phyloP scores from a whole-genome alignment of 1,140 invertebrate genomes.

The Telenomus remus region DNA sequence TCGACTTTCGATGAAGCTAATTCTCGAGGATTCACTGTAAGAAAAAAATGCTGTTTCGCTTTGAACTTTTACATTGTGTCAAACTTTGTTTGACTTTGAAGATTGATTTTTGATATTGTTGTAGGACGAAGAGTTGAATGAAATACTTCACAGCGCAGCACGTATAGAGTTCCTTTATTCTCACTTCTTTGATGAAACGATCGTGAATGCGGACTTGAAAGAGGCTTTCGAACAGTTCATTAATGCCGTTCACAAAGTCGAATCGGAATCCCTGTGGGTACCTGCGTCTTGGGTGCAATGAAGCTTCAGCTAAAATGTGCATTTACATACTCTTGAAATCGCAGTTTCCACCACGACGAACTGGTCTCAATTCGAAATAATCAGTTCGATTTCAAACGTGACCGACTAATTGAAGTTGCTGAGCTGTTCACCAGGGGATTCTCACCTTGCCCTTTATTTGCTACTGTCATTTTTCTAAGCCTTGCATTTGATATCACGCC shows the following conservation, averaged over 20 bases:
- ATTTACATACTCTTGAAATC: constrained; percentile 30
- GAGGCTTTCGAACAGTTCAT: constrained; percentile 91
- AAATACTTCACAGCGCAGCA: constrained; percentile 90
- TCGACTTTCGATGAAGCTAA: constrained; percentile 93
- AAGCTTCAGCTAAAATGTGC: constrained; percentile 48
- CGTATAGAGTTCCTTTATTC: constrained; percentile 96
- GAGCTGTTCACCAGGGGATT: constrained; percentile 29
- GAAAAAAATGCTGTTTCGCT: neutral
- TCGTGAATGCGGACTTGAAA: constrained; percentile 93
- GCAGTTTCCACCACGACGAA: constrained; percentile 14
- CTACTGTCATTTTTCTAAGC: neutral
- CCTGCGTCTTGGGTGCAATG: constrained; percentile 95
- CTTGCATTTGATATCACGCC: too few species aligned
- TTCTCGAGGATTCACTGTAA: constrained; percentile 92
- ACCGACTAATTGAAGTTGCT: constrained; percentile 10
- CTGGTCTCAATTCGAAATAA: constrained; percentile 14
- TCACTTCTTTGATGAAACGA: constrained; percentile 95
- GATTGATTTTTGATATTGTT: constrained; percentile 59
- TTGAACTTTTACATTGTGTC: neutral
- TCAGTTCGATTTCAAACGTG: constrained; percentile 4
- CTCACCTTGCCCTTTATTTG: constrained; percentile 36
- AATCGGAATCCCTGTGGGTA: constrained; percentile 97
- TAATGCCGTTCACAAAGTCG: constrained; percentile 87
- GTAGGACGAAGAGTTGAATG: constrained; percentile 94
- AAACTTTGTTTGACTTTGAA: constrained; percentile 2